Percentiles rank a stretch among this genome's conserved stretches.
Evolutionary conservation across 2,888 invertebrate species (phyloP).

Genomic region (Nebria brevicollis): DNA sequence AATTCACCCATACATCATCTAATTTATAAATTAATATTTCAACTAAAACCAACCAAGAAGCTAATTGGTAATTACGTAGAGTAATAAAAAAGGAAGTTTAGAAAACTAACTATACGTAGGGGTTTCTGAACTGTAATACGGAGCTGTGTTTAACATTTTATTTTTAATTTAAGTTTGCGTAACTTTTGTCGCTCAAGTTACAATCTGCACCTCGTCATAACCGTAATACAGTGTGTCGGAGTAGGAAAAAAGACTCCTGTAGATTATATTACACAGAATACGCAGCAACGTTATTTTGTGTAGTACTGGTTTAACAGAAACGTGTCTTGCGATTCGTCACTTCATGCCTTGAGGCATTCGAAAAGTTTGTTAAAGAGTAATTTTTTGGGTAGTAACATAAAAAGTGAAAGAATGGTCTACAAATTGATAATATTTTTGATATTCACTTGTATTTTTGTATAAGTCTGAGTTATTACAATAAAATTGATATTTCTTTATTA

Average conservation of each 20-base stretch:
- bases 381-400: neutral
- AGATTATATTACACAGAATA: conserved; percentile 4
- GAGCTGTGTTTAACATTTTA: conserved; percentile 3
- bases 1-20: neutral
- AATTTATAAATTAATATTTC: neutral
- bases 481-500: no score
- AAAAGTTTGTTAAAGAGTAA: neutral
- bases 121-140: neutral
- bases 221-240: conserved; percentile 20
- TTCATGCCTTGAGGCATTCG: neutral
- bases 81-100: neutral
- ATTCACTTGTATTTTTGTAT: no score
- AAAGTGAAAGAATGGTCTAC: neutral
- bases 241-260: neutral
- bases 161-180: conserved; percentile 17
- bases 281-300: neutral
- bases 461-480: no score
- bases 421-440: no score
- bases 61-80: neutral
- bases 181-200: conserved; percentile 21
- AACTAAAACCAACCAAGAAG: neutral
- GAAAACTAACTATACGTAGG: neutral
- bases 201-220: conserved; percentile 44
- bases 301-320: conserved; percentile 7
- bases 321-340: neutral